Evolutionary conservation across 2,797 vertebrate genomes (phyloP).

Genomic region (Lutjanus argentimaculatus): DNA sequence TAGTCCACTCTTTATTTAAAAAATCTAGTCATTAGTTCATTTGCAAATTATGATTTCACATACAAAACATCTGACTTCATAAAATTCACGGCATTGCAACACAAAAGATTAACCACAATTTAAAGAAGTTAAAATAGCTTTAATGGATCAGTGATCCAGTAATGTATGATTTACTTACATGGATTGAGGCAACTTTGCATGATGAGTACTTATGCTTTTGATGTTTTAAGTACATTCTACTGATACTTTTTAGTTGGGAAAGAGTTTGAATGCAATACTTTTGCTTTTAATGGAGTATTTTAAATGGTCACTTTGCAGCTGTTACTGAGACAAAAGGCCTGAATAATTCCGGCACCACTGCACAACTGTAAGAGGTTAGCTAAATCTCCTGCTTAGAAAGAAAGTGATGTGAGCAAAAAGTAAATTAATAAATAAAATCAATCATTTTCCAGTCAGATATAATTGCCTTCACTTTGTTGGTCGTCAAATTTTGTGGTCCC

Average conservation of each 20-base stretch:
- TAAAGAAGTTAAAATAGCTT: background rate
- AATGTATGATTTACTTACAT: background rate
- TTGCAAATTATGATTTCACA: background rate
- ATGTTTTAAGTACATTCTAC: background rate
- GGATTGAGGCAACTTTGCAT: background rate
- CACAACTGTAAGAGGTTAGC: background rate
- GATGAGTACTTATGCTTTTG: background rate
- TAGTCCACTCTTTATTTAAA: background rate
- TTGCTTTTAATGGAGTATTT: background rate
- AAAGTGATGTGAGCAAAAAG: background rate
- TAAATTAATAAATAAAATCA: background rate
- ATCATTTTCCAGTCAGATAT: background rate
- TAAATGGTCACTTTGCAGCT: background rate
- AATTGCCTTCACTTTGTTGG: background rate
- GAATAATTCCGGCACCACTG: background rate
- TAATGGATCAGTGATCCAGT: background rate
- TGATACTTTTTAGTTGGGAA: background rate
- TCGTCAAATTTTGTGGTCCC: background rate
- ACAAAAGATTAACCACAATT: background rate
- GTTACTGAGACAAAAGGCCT: background rate
- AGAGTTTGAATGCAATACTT: background rate
- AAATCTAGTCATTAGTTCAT: background rate
- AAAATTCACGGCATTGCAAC: background rate
- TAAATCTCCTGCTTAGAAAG: constrained; percentile 3
- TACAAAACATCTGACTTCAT: background rate